Conservation (phyloP, 2,113 vertebrate genomes). For the Oxyruncus cristatus region DNA sequence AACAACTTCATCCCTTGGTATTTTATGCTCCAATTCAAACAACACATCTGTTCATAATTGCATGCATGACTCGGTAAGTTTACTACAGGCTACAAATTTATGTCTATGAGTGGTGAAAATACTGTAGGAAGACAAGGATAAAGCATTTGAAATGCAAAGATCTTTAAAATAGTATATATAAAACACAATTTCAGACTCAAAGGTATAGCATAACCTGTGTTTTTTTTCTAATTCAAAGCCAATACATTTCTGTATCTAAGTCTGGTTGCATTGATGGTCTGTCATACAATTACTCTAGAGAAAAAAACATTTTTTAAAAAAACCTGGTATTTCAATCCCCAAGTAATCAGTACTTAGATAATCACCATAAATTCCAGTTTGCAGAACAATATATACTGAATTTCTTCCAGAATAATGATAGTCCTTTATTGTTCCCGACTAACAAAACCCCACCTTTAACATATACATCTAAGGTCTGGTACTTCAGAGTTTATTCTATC, state of each 20-base stretch:
- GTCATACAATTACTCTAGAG: not conserved
- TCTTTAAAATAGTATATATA: not conserved
- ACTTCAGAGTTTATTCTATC: not conserved
- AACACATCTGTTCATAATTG: constrained; percentile 44
- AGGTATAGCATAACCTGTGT: not conserved
- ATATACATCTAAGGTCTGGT: not conserved
- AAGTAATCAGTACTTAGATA: not conserved
- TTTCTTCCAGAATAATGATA: not conserved
- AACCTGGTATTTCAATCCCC: not conserved
- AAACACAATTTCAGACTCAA: not conserved
- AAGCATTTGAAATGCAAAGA: not conserved
- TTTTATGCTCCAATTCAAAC: constrained; percentile 41
- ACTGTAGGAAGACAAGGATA: not conserved
- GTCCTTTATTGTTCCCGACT: not conserved
- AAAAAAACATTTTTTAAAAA: not conserved
- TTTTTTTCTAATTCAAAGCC: not conserved
- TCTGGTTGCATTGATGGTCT: not conserved
- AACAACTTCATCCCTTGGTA: constrained; percentile 15
- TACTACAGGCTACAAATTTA: constrained; percentile 22
- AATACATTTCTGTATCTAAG: not conserved
- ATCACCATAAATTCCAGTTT: not conserved
- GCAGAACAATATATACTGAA: not conserved
- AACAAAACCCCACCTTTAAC: not conserved
- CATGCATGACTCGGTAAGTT: constrained; percentile 1
- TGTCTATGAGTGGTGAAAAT: not conserved